phyloP scores from a whole-genome alignment of 2,113 vertebrate species.

The Cisticola juncidis region DNA sequence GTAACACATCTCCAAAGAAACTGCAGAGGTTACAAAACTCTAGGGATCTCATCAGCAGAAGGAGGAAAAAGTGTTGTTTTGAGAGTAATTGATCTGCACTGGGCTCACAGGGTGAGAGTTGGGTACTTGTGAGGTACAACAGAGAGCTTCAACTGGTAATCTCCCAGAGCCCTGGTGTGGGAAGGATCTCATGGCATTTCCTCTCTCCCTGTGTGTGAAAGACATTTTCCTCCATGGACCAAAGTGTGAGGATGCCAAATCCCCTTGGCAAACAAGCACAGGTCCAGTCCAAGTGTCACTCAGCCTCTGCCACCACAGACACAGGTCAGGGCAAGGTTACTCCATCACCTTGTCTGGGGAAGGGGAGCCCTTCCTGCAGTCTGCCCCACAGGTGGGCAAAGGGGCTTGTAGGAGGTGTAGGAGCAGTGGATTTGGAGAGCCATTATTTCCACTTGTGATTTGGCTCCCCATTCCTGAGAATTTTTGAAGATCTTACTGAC shows the following conservation, averaged over 20 bases:
- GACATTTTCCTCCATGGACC: not conserved
- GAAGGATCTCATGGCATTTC: not conserved
- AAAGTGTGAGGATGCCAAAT: not conserved
- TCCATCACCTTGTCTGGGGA: accelerated
- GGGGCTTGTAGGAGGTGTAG: not conserved
- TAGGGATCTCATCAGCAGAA: not conserved
- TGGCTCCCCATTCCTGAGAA: not conserved
- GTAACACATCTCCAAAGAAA: not conserved
- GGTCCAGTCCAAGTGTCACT: not conserved
- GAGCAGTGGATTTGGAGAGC: not conserved
- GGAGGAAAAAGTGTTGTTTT: not conserved
- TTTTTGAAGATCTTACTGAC: not conserved
- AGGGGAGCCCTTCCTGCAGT: not conserved
- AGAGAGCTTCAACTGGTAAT: not conserved
- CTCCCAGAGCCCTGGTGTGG: not conserved
- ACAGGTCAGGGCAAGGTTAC: not conserved
- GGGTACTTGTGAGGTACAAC: not conserved
- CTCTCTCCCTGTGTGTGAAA: not conserved
- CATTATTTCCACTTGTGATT: not conserved
- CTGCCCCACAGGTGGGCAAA: not conserved
- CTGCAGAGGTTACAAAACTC: not conserved
- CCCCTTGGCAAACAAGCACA: not conserved
- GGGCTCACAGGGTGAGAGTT: not conserved
- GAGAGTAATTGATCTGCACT: not conserved
- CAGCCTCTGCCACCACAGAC: accelerated